phyloP scores from a whole-genome alignment of 2,888 invertebrate species.

The Synanthedon andrenaeformis region DNA sequence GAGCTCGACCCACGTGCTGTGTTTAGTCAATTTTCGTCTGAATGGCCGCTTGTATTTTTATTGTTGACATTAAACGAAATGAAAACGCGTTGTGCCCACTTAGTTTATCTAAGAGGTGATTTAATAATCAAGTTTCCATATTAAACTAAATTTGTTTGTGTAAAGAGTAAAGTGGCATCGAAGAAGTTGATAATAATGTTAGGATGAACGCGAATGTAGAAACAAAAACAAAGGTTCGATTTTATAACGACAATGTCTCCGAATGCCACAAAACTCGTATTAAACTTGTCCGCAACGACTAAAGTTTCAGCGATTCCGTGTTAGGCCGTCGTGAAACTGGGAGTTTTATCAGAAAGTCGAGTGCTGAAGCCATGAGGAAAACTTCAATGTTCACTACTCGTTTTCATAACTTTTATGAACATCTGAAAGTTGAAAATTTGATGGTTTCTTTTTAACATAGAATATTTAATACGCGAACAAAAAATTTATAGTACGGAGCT shows the following conservation, averaged over 20 bases:
- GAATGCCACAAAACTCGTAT: constrained; percentile 41
- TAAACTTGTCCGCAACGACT: constrained; percentile 39
- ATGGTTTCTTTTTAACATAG: background rate
- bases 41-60: constrained; percentile 48
- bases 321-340: constrained; percentile 22
- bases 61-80: constrained; percentile 46
- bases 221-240: constrained; percentile 32
- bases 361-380: constrained; percentile 23
- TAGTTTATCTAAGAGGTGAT: constrained; percentile 8
- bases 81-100: no score
- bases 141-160: constrained; percentile 11
- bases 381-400: constrained; percentile 32
- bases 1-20: constrained; percentile 50
- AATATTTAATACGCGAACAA: no score
- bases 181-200: background rate
- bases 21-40: constrained; percentile 53
- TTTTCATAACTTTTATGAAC: constrained; percentile 34
- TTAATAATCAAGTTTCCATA: constrained; percentile 34
- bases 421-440: constrained; percentile 14
- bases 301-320: constrained; percentile 35
- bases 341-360: constrained; percentile 34
- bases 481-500: no score
- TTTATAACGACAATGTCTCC: constrained; percentile 40
- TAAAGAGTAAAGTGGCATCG: no score
- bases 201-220: constrained; percentile 8